Conservation (phyloP, 2,888 invertebrate genomes). For the Eledona agricola region DNA sequence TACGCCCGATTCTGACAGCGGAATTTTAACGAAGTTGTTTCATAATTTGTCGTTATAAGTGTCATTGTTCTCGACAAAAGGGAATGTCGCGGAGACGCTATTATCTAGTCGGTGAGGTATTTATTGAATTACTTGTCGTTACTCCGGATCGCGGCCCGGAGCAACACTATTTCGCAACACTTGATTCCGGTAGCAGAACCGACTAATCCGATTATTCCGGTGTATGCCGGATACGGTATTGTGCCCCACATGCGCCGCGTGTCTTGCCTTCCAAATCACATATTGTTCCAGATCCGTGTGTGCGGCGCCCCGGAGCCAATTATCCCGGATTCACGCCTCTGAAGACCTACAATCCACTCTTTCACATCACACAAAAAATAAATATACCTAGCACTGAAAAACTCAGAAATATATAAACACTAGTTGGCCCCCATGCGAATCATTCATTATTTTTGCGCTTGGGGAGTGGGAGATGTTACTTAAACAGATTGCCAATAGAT, state of each 20-base stretch:
- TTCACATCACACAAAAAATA: no score
- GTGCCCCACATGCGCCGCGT: conserved; percentile 23
- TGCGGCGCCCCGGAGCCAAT: no score
- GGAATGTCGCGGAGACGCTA: conserved; percentile 49
- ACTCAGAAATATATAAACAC: no score
- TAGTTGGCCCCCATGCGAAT: no score
- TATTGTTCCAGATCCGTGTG: conserved; percentile 31
- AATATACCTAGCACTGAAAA: no score
- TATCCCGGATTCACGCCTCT: no score
- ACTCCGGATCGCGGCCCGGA: conserved; percentile 38
- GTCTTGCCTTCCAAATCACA: conserved; percentile 34
- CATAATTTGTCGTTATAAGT: conserved; percentile 58
- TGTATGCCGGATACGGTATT: conserved; percentile 23
- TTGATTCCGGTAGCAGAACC: conserved; percentile 38
- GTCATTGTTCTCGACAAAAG: conserved; percentile 54
- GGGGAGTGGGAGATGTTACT: no score
- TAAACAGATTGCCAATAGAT: no score
- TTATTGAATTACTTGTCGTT: conserved; percentile 48
- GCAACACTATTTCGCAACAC: conserved; percentile 40
- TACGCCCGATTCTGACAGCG: conserved; percentile 53
- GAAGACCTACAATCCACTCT: no score
- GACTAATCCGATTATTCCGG: conserved; percentile 36
- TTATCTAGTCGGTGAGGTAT: conserved; percentile 46
- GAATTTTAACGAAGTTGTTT: conserved; percentile 60
- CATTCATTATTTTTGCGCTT: no score